These are phyloP conservation scores for Semibalanus balanoides DNA, from an alignment of 1,140 invertebrate genomes.

Conservation along the genomic window DNA sequence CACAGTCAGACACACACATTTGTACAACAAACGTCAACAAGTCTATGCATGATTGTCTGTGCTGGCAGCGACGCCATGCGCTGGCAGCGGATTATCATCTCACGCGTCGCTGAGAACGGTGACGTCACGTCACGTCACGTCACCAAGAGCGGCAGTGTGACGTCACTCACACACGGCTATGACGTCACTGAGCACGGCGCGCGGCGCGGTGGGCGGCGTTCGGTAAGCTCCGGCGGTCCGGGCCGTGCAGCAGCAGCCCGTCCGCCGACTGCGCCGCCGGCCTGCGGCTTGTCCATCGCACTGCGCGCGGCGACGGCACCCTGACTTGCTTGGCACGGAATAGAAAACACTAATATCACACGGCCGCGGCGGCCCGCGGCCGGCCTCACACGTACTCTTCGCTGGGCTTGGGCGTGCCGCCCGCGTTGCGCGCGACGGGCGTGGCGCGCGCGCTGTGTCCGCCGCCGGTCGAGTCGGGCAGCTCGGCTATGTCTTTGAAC, in stretches of 20 bases:
- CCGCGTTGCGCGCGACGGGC: slow-evolving; percentile 16
- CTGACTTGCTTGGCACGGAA: not conserved
- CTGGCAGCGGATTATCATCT: not conserved
- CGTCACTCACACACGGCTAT: no score
- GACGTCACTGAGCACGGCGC: no score
- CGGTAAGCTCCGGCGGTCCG: not conserved
- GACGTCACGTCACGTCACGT: no score
- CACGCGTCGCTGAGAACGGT: no score
- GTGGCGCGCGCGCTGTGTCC: slow-evolving; percentile 26
- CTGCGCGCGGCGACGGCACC: not conserved
- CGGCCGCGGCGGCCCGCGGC: not conserved
- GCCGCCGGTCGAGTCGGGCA: slow-evolving; percentile 51
- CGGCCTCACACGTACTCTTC: slow-evolving; percentile 25
- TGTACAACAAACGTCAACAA: not conserved
- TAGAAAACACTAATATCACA: slow-evolving; percentile 2
- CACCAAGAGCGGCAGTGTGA: no score
- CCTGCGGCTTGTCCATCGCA: no score
- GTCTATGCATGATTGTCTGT: not conserved
- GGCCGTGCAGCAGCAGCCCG: no score
- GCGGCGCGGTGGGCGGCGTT: no score
- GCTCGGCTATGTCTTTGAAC: slow-evolving; percentile 87
- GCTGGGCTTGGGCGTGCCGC: slow-evolving; percentile 24
- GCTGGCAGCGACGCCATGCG: no score
- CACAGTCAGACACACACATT: not conserved
- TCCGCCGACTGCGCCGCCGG: no score